These are phyloP conservation scores for Philypnodon macrostomus DNA, from an alignment of 2,797 vertebrate species.

Conservation along the genomic window DNA sequence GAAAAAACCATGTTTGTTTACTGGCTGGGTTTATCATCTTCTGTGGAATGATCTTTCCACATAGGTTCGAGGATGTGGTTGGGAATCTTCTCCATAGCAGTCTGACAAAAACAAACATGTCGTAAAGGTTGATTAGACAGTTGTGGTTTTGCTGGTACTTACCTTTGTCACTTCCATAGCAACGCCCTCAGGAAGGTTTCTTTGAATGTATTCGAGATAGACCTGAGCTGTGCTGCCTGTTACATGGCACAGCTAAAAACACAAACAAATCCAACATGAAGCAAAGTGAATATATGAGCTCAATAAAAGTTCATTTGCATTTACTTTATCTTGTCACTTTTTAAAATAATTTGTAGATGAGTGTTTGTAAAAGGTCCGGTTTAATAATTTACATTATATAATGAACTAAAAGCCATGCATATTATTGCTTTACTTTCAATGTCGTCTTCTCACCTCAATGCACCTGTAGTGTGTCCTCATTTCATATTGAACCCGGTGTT, in stretches of 20 bases:
- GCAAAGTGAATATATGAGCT: background rate
- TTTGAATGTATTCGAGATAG: constrained; percentile 94
- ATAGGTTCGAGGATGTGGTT: constrained; percentile 88
- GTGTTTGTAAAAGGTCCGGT: too few species aligned
- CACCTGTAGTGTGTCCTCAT: constrained; percentile 90
- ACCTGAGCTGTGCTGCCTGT: constrained; percentile 87
- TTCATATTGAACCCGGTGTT: constrained; percentile 97
- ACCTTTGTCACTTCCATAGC: constrained; percentile 95
- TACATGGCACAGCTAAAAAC: constrained; percentile 78
- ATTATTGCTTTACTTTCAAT: too few species aligned
- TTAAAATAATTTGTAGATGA: too few species aligned
- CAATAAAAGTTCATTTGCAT: background rate
- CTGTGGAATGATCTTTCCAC: constrained; percentile 74
- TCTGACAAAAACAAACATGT: constrained; percentile 70
- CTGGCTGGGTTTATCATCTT: constrained; percentile 60
- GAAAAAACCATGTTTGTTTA: constrained; percentile 47
- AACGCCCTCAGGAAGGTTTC: constrained; percentile 94
- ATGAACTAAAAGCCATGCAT: too few species aligned
- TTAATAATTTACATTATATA: too few species aligned
- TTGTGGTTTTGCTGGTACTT: constrained; percentile 11
- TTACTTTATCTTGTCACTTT: background rate
- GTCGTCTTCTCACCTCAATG: constrained; percentile 79
- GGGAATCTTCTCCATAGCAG: constrained; percentile 84
- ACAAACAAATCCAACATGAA: background rate
- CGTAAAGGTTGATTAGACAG: background rate